These are phyloP conservation scores for Phyllotis vaccarum DNA, from an alignment of 2,797 vertebrate genomes.

Conservation along the genomic window DNA sequence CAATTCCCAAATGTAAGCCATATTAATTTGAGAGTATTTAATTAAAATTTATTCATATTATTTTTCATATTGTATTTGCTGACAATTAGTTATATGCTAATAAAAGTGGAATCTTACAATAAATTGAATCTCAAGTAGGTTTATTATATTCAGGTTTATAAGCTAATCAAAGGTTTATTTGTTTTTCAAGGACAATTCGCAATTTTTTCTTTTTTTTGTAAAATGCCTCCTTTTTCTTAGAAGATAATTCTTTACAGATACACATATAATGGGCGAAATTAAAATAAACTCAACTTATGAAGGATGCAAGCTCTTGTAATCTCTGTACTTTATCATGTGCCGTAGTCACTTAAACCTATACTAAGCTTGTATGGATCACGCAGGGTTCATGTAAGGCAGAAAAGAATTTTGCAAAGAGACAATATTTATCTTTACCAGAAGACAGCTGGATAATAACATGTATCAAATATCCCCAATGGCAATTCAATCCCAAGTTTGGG, in stretches of 20 bases:
- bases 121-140: background rate
- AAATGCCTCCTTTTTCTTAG: background rate
- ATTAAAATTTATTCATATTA: background rate
- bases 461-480: background rate
- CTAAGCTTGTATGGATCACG: background rate
- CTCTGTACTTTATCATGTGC: background rate
- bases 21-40: constrained; percentile 14
- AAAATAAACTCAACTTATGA: constrained; percentile 25
- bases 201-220: background rate
- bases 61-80: background rate
- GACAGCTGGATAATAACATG: background rate
- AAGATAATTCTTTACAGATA: background rate
- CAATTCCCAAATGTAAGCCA: background rate
- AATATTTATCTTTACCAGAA: background rate
- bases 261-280: background rate
- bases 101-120: background rate
- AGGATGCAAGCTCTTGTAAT: background rate
- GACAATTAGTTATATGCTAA: background rate
- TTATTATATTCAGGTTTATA: constrained; percentile 24
- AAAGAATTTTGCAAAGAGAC: constrained; percentile 25
- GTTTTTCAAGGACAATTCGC: background rate
- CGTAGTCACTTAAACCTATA: constrained; percentile 10
- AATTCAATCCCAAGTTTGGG: background rate
- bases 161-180: background rate
- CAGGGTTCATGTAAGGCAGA: background rate